A percentile compares a stretch with the other conserved stretches of the same genome.
These are phyloP conservation scores for Yoshiicerus persimilis DNA, from an alignment of 1,140 invertebrate species.

Conservation along the genomic window DNA sequence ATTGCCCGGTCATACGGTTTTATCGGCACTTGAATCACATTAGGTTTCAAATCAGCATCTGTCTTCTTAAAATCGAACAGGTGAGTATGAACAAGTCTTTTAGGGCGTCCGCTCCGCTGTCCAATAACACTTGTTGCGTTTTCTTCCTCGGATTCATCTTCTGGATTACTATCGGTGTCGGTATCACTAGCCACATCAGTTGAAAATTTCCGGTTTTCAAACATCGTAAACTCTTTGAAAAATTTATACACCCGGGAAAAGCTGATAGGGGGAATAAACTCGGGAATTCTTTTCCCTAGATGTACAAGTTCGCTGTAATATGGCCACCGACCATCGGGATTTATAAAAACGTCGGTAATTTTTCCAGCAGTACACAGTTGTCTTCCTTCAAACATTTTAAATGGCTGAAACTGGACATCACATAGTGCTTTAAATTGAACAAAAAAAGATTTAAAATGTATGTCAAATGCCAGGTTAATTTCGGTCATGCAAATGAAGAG, in stretches of 20 bases:
- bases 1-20: constrained; percentile 59
- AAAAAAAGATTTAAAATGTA: constrained; percentile 34
- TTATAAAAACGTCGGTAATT: constrained; percentile 61
- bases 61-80: constrained; percentile 33
- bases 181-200: background rate
- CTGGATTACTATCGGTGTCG: background rate
- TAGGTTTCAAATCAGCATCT: background rate
- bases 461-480: background rate
- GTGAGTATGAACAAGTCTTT: constrained; percentile 38
- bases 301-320: constrained; percentile 2
- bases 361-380: constrained; percentile 65
- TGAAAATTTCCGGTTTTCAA: background rate
- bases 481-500: no score
- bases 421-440: constrained; percentile 74
- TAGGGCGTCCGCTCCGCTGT: constrained; percentile 1
- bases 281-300: constrained; percentile 44
- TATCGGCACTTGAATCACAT: constrained; percentile 53
- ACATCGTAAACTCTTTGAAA: background rate
- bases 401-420: constrained; percentile 89
- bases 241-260: background rate
- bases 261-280: background rate
- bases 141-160: background rate
- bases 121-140: background rate
- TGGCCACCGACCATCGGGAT: constrained; percentile 30
- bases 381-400: constrained; percentile 57